These are phyloP conservation scores for Cephus pulcher DNA, from an alignment of 2,888 invertebrate species.

Conservation along the genomic window DNA sequence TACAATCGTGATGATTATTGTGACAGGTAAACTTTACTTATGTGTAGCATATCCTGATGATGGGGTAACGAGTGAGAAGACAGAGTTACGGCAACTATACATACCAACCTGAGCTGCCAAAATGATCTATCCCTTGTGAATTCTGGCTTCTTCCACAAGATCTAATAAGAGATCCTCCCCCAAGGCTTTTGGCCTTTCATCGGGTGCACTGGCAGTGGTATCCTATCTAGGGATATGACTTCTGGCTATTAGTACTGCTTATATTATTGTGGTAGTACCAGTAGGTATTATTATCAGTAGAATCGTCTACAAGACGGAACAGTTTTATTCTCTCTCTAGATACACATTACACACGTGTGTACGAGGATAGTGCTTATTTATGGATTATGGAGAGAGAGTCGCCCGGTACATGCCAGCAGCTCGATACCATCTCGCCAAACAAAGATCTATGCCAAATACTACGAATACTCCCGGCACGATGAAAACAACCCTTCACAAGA, in stretches of 20 bases:
- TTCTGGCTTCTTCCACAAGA: slow-evolving; percentile 29
- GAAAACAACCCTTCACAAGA: slow-evolving; percentile 13
- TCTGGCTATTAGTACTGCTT: neutral
- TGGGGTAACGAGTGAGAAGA: neutral
- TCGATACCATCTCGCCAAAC: neutral
- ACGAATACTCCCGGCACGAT: slow-evolving; percentile 16
- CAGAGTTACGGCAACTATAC: neutral
- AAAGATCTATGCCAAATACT: slow-evolving; percentile 31
- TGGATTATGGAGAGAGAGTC: slow-evolving; percentile 49
- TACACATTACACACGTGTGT: neutral
- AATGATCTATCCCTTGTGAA: neutral
- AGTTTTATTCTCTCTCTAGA: neutral
- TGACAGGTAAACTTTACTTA: neutral
- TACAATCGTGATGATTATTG: neutral
- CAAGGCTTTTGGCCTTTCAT: slow-evolving; percentile 54
- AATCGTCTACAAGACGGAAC: neutral
- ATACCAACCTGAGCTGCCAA: neutral
- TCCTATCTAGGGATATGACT: neutral
- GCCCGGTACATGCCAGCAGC: slow-evolving; percentile 35
- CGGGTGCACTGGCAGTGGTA: slow-evolving; percentile 32
- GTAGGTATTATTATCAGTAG: neutral
- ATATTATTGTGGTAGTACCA: neutral
- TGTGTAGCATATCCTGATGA: neutral
- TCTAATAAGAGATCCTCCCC: slow-evolving; percentile 42
- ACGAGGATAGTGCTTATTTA: slow-evolving; percentile 51